phyloP scores from a whole-genome alignment of 2,797 vertebrate species.

The Coregonus sp. region DNA sequence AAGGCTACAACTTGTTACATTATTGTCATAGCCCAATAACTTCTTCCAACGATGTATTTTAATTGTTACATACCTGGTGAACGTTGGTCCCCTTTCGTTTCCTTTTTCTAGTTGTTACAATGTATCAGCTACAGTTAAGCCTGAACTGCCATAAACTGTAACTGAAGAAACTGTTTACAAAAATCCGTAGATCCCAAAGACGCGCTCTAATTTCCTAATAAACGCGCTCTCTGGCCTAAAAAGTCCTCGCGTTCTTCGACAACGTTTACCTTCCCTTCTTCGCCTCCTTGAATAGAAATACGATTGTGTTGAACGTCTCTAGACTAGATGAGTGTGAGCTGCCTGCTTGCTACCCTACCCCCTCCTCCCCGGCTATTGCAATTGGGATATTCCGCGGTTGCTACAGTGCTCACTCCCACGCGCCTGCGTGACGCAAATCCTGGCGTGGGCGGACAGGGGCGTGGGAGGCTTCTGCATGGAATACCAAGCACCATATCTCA shows the following conservation, averaged over 20 bases:
- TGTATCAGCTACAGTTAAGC: background rate
- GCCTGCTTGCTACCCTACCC: slow-evolving; percentile 7
- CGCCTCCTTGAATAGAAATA: slow-evolving; percentile 15
- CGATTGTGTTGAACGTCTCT: slow-evolving; percentile 2
- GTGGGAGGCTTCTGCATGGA: slow-evolving; percentile 80
- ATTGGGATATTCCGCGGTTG: slow-evolving; percentile 85
- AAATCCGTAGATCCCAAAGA: background rate
- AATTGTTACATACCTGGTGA: slow-evolving; percentile 14
- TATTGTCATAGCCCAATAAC: background rate
- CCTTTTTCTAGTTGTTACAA: background rate
- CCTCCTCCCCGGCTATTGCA: slow-evolving; percentile 61
- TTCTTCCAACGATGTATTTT: background rate
- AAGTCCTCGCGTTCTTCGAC: background rate
- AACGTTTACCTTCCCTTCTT: slow-evolving; percentile 1
- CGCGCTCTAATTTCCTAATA: background rate
- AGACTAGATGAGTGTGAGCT: slow-evolving; percentile 15
- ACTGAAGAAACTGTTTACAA: slow-evolving; percentile 4
- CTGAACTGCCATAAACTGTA: slow-evolving; percentile 7
- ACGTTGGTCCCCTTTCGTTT: background rate
- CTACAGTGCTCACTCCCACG: slow-evolving; percentile 81
- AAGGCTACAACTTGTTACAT: background rate
- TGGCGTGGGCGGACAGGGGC: slow-evolving; percentile 82
- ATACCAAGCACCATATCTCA: slow-evolving; percentile 69
- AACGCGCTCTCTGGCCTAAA: background rate
- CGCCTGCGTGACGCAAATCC: slow-evolving; percentile 87